phyloP scores from a whole-genome alignment of 2,888 invertebrate species.

The Calameuta filiformis region DNA sequence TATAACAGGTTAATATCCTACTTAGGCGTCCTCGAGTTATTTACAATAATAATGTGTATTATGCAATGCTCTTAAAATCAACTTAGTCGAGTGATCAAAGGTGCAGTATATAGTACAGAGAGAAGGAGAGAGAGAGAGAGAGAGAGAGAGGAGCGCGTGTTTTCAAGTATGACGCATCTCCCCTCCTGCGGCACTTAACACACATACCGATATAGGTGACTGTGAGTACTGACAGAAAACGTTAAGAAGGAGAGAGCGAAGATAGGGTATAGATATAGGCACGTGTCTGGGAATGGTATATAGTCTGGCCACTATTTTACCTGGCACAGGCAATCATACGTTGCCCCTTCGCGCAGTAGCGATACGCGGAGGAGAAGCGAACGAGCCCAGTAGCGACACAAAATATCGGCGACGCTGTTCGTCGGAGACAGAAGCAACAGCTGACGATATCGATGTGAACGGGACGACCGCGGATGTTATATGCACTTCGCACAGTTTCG shows the following conservation, averaged over 20 bases:
- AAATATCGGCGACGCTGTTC: conserved; percentile 4
- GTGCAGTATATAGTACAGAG: neutral
- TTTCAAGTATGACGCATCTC: conserved; percentile 7
- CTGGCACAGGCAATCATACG: neutral
- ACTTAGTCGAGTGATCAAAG: neutral
- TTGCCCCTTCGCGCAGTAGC: conserved; percentile 6
- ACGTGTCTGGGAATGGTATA: neutral
- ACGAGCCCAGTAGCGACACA: neutral
- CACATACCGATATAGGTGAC: neutral
- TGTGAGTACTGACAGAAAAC: neutral
- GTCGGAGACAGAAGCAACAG: conserved; percentile 44
- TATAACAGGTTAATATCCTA: neutral
- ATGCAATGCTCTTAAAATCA: neutral
- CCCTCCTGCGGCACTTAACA: neutral
- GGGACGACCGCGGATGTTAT: conserved; percentile 31
- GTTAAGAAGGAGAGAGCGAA: neutral
- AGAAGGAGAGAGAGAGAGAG: conserved; percentile 4
- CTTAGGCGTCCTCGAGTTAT: neutral
- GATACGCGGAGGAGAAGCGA: conserved; percentile 2
- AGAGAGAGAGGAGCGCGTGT: conserved; percentile 14
- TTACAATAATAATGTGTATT: neutral
- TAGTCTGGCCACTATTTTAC: neutral
- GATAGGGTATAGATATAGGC: neutral
- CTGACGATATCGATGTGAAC: conserved; percentile 49
- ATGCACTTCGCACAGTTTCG: conserved; percentile 36